Evolutionary conservation across 1,140 invertebrate species (phyloP).

Genomic region (Leptopilina clavipes): DNA sequence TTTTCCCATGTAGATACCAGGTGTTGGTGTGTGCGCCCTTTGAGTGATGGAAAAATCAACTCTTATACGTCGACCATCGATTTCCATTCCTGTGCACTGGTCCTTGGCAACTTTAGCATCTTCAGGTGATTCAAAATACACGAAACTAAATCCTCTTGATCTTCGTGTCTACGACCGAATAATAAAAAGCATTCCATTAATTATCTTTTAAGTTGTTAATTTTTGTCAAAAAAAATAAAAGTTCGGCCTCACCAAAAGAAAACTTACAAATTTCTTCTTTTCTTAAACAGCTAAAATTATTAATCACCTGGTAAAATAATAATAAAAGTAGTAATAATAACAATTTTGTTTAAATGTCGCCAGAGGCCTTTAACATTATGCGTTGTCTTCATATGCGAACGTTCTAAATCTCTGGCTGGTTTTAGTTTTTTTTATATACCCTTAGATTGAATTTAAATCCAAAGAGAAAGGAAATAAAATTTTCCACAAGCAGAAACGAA

Average conservation of each 20-base stretch:
- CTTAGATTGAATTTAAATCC: slow-evolving; percentile 36
- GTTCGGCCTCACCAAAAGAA: slow-evolving; percentile 7
- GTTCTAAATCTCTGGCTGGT: slow-evolving; percentile 71
- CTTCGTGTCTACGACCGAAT: slow-evolving; percentile 83
- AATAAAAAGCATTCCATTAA: slow-evolving; percentile 34
- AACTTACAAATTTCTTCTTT: slow-evolving; percentile 35
- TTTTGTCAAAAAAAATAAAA: slow-evolving; percentile 33
- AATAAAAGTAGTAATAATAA: neutral
- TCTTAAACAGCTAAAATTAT: slow-evolving; percentile 40
- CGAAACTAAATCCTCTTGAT: slow-evolving; percentile 97
- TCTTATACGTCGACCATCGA: slow-evolving; percentile 93
- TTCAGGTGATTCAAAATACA: slow-evolving; percentile 92
- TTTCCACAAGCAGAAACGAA: neutral
- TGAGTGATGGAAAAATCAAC: slow-evolving; percentile 99
- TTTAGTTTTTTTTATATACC: slow-evolving; percentile 64
- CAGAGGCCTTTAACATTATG: slow-evolving; percentile 70
- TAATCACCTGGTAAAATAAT: slow-evolving; percentile 19
- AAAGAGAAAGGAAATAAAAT: slow-evolving; percentile 40
- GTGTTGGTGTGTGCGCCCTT: slow-evolving; percentile 96
- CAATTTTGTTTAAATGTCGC: slow-evolving; percentile 56
- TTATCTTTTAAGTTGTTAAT: neutral
- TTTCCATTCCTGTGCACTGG: slow-evolving; percentile 93
- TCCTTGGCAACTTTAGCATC: slow-evolving; percentile 97
- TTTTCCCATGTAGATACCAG: slow-evolving; percentile 98
- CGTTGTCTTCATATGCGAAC: slow-evolving; percentile 57